Base-by-base conservation (phyloP, 2,888 invertebrate genomes). In the Panorpa germanica region DNA sequence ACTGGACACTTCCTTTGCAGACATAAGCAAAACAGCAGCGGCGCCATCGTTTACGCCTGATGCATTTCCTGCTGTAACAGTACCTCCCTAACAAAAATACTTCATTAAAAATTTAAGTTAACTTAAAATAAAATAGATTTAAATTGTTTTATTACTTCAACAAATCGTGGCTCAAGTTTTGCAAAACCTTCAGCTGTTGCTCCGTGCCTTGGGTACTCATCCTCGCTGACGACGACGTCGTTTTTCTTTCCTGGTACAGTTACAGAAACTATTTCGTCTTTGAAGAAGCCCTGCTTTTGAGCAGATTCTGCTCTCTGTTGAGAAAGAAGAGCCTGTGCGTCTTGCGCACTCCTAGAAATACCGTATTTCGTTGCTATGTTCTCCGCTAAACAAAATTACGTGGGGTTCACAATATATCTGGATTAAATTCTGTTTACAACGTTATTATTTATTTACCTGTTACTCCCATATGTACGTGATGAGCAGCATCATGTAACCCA, bases 21-120 rank as follows among this genome's bases (percentile, higher is more conserved):
- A 69, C 55, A 75, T 72, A 19, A 93, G 44, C 11, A 91, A 53
- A 2, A 91, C 55, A 2, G 77, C 85, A 3, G 88, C 85, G 3
- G 91, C 90, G 2, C 91, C 90, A 50, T 93, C 93, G 48, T 81
- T 82, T 19, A 82, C 59, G 15, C 80, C 80, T 6, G 81, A 81
- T 2, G 81, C 64, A 57, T 77, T 80, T 25, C 75, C 78, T 18
- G 82, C 63, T 4, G 83, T 83, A 4, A 83, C 75, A 1, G 75
- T 70, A 4, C 71, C 73, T 33, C 56, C 55, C 59, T 66, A 39
- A 28, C 45, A 40, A 37, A 31, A 35, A 31, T 34, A n/a, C n/a
- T n/a, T n/a, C n/a, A n/a, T n/a, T n/a, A n/a, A n/a, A n/a, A n/a
- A n/a, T n/a, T n/a, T n/a, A n/a, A n/a, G n/a, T n/a, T n/a, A n/a